Conservation (phyloP, 1,140 invertebrate genomes). For the Drosophila kanapiae region DNA sequence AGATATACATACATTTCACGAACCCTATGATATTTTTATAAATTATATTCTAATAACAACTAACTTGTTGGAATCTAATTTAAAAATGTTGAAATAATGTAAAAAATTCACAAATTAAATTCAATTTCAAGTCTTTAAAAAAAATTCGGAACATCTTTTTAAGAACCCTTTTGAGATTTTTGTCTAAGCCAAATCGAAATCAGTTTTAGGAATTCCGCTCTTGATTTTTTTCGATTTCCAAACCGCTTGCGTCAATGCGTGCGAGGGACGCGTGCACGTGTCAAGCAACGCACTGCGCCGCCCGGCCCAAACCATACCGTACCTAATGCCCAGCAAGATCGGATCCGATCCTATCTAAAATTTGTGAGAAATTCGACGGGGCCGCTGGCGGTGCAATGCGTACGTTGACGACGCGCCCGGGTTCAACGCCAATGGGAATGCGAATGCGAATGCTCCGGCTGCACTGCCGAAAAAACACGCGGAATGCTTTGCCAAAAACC, state of each 20-base stretch:
- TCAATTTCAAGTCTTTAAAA: too few relatives aligned
- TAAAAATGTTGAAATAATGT: too few relatives aligned
- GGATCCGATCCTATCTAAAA: background rate
- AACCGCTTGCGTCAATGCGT: constrained; percentile 72
- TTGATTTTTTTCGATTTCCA: constrained; percentile 62
- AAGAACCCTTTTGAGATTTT: background rate
- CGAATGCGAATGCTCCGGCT: constrained; percentile 52
- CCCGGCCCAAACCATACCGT: constrained; percentile 38
- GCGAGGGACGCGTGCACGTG: constrained; percentile 41
- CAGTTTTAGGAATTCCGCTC: background rate
- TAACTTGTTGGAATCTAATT: background rate
- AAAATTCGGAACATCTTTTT: too few relatives aligned
- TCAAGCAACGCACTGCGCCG: constrained; percentile 57
- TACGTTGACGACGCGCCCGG: constrained; percentile 47
- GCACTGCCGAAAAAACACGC: constrained; percentile 52
- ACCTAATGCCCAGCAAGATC: constrained; percentile 48
- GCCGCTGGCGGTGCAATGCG: constrained; percentile 48
- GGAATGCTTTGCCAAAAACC: constrained; percentile 76
- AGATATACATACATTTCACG: background rate
- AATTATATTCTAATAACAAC: background rate
- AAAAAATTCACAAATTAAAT: too few relatives aligned
- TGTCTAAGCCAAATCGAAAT: background rate
- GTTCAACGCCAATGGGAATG: constrained; percentile 37
- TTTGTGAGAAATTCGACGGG: background rate
- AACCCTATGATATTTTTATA: background rate